Base-by-base conservation (phyloP, 2,113 vertebrate species). In the Acanthochromis polyacanthus region DNA sequence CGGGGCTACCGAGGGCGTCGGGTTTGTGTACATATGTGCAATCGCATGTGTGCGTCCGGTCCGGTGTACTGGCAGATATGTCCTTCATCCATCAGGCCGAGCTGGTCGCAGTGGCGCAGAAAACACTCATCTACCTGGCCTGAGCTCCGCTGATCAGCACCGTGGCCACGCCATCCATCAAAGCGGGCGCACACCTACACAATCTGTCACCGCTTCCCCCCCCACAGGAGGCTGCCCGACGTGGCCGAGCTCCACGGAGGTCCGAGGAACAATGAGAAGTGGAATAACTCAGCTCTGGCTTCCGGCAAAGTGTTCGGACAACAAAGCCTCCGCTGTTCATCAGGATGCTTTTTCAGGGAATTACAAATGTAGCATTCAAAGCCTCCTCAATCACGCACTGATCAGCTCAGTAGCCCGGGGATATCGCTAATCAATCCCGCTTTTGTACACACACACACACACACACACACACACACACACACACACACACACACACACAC, bases 11-110 rank as follows among this genome's bases (percentile, higher is more conserved):
- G 45, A 74, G 66, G 65, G 40, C 59, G 84, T 65, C 70, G 66
- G 61, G 48, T 77, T 65, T 70, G 70, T 70, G 32, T 3, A 23
- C n/a, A 56, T n/a, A 53, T 11, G 38, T 76, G 22, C 53, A 46
- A 53, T 50, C 50, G 4, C 51, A 25, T 77, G 83, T 86, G 82
- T 80, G 83, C 52, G 78, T 90, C 81, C 73, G 76, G 82, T 86
- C 57, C 63, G 56, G 89, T 92, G 89, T 92, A 92, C 88, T 82
- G 84, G 92, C 89, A 92, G 88, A 92, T 93, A 93, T 91, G 89
- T 89, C 89, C 83, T 90, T 93, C 92, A 93, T 93, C 89, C 85
- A 92, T 93, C 91, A 93, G 90, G 72, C 81, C 77, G 83, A 88
- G 89, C 89, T 92, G 89, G 89, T 87, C 86, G 90, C 83, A 81